Conservation (phyloP, 2,797 vertebrate genomes). For the Gymnothorax javanicus region DNA sequence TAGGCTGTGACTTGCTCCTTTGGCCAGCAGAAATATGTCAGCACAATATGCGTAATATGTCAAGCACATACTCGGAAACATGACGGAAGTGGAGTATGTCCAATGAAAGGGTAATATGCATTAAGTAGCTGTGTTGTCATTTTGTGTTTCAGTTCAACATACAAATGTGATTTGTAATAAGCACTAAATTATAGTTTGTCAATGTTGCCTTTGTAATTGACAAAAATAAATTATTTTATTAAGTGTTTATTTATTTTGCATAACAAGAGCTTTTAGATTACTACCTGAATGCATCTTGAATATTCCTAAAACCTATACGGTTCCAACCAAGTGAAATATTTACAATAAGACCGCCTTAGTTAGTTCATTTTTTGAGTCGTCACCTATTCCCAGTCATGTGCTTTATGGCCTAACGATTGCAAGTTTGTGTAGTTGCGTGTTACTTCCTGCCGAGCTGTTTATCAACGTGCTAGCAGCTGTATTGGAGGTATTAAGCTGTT, state of each 20-base stretch:
- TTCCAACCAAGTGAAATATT: not conserved
- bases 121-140: not conserved
- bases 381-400: too few relatives aligned
- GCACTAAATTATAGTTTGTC: not conserved
- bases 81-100: not conserved
- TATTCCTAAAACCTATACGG: not conserved
- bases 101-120: not conserved
- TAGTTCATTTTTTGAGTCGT: too few relatives aligned
- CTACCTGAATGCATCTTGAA: not conserved
- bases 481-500: too few relatives aligned
- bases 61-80: not conserved
- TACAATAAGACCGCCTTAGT: not conserved
- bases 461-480: too few relatives aligned
- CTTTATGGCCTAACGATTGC: too few relatives aligned
- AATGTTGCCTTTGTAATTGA: not conserved
- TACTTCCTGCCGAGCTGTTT: too few relatives aligned
- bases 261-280: not conserved
- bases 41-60: not conserved
- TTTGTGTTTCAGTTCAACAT: not conserved
- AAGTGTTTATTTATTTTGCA: not conserved
- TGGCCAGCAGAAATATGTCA: not conserved
- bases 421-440: too few relatives aligned
- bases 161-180: conserved; percentile 1
- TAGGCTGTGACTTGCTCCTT: not conserved
- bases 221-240: conserved; percentile 25